These are phyloP conservation scores for Brienomyrus brachyistius DNA, from an alignment of 2,113 vertebrate species.

Conservation along the genomic window DNA sequence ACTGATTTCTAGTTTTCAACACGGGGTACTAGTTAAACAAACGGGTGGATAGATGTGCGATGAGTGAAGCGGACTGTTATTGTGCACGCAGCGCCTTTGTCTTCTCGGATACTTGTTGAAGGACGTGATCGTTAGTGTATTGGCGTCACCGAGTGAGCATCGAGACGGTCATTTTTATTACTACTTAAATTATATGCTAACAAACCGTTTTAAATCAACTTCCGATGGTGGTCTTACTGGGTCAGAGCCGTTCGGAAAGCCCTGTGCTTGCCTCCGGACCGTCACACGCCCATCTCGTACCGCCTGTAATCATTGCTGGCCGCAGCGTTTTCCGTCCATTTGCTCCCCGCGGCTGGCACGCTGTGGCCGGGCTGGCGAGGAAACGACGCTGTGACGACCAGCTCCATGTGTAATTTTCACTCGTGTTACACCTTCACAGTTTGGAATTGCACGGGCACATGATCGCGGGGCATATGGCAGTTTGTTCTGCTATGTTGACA, in stretches of 20 bases:
- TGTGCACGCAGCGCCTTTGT: background rate
- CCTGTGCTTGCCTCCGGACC: background rate
- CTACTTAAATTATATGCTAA: background rate
- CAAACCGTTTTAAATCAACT: background rate
- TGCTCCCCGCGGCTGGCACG: background rate
- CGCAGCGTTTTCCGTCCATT: background rate
- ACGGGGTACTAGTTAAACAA: background rate
- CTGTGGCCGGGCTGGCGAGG: background rate
- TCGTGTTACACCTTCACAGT: background rate
- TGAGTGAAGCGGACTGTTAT: background rate
- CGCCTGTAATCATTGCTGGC: background rate
- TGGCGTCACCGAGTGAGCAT: background rate
- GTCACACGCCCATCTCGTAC: background rate
- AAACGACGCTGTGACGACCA: background rate
- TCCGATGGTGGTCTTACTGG: background rate
- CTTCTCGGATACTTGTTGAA: slow-evolving; percentile 6
- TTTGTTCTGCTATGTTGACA: background rate
- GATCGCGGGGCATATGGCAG: background rate
- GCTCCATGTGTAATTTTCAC: background rate
- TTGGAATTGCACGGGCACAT: background rate
- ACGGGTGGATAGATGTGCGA: background rate
- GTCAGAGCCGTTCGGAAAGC: background rate
- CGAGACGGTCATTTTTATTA: background rate
- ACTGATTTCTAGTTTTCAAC: background rate
- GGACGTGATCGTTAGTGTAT: background rate